phyloP scores from a whole-genome alignment of 2,113 vertebrate genomes.

The Zosterops hypoxanthus region DNA sequence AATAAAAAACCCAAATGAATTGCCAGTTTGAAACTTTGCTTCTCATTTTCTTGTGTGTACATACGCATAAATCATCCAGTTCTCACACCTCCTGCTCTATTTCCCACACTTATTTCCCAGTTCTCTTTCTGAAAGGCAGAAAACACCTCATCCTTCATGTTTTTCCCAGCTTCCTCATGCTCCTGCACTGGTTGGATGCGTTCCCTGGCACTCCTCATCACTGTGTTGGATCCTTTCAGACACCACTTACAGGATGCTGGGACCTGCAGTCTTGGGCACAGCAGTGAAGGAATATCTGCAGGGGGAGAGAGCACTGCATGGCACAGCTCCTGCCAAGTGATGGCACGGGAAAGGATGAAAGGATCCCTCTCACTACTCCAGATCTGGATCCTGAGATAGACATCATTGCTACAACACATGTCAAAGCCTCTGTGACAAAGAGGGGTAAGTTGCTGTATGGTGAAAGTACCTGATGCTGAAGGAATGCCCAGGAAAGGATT shows the following conservation, averaged over 20 bases:
- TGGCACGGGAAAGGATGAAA: not conserved
- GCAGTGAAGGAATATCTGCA: not conserved
- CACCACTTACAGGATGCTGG: not conserved
- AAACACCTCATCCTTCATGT: not conserved
- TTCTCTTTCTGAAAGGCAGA: not conserved
- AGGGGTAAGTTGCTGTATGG: not conserved
- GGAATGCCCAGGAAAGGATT: not conserved
- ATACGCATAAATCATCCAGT: not conserved
- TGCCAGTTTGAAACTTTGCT: conserved; percentile 5
- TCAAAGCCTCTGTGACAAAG: not conserved
- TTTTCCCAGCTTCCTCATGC: not conserved
- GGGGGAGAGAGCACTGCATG: not conserved
- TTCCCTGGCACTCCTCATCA: not conserved
- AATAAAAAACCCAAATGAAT: conserved; percentile 35
- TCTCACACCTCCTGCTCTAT: not conserved
- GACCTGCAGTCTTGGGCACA: not conserved
- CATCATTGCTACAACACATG: not conserved
- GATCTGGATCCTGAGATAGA: not conserved
- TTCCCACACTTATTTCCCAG: not conserved
- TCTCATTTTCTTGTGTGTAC: conserved; percentile 1
- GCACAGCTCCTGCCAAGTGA: not conserved
- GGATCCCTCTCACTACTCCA: not conserved
- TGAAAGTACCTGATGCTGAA: not conserved
- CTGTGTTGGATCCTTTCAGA: not conserved
- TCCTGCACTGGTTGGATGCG: not conserved